A percentile compares a stretch with the other conserved stretches of the same genome.
These are phyloP conservation scores for Protobothrops mucrosquamatus DNA, from an alignment of 2,113 vertebrate genomes.

Conservation along the genomic window DNA sequence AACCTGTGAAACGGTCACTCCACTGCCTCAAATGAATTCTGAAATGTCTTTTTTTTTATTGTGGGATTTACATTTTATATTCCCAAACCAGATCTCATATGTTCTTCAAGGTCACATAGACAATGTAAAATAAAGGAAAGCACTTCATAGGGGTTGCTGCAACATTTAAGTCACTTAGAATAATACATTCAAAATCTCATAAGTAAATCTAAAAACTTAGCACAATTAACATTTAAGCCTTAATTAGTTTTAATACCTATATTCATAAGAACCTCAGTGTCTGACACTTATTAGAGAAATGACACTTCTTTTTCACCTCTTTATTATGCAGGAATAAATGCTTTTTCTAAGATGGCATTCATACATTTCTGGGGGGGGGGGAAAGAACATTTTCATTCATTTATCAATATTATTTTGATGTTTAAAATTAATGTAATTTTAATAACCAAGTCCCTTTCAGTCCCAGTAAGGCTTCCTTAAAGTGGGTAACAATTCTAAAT, in stretches of 20 bases:
- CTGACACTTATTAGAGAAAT: not conserved
- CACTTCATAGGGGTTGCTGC: not conserved
- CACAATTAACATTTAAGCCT: not conserved
- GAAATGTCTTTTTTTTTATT: not conserved
- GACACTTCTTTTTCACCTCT: not conserved
- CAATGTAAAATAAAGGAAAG: not conserved
- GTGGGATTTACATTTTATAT: not conserved
- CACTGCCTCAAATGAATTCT: not conserved
- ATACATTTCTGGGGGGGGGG: not conserved
- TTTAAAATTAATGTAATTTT: not conserved
- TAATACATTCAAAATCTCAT: not conserved
- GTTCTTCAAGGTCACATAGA: not conserved
- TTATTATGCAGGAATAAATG: not conserved
- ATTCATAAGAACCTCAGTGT: not conserved
- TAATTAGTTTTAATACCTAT: not conserved
- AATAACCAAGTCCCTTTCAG: not conserved
- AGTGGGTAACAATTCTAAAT: not conserved
- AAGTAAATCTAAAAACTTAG: not conserved
- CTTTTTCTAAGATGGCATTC: not conserved
- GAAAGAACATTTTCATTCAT: not conserved
- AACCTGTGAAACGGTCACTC: not conserved
- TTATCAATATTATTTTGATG: not conserved
- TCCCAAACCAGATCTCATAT: not conserved
- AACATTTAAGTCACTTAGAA: not conserved
- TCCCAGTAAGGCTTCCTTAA: not conserved